Conservation (phyloP, 2,797 vertebrate genomes). For the Cirrhinus mrigala region DNA sequence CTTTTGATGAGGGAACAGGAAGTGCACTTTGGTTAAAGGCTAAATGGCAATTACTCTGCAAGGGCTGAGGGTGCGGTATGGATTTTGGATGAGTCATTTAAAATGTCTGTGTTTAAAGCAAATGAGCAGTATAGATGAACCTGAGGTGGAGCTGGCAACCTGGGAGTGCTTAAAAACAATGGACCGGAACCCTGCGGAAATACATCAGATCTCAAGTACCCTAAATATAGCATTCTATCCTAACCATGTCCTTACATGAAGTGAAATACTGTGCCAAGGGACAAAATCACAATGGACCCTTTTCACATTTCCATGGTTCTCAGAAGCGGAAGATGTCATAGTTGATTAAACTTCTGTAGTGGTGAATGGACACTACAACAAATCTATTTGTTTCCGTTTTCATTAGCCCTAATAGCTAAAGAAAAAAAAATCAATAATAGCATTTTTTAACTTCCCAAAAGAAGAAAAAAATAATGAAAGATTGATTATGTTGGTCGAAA, state of each 20-base stretch:
- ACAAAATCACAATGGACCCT: too few relatives aligned
- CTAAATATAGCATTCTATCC: neutral
- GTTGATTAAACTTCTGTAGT: too few relatives aligned
- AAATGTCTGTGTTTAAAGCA: neutral
- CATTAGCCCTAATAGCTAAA: too few relatives aligned
- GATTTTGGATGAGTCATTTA: neutral
- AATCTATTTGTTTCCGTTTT: too few relatives aligned
- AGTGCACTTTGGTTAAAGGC: neutral
- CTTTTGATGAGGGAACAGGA: conserved; percentile 7
- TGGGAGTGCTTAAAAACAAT: neutral
- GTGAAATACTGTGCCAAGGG: too few relatives aligned
- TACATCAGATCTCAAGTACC: neutral
- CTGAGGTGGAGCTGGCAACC: neutral
- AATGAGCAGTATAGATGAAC: neutral
- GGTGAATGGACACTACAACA: too few relatives aligned
- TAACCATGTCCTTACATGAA: too few relatives aligned
- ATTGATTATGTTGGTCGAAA: neutral
- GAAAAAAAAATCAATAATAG: too few relatives aligned
- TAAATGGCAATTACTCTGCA: neutral
- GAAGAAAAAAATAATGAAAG: too few relatives aligned
- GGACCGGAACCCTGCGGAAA: neutral
- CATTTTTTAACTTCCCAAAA: too few relatives aligned
- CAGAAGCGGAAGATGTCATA: too few relatives aligned
- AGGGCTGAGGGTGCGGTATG: neutral
- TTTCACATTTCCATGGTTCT: too few relatives aligned